Percentiles rank a stretch among this genome's conserved stretches.
These are phyloP conservation scores for Leucoraja erinaceus DNA, from an alignment of 2,113 vertebrate species.

Conservation along the genomic window DNA sequence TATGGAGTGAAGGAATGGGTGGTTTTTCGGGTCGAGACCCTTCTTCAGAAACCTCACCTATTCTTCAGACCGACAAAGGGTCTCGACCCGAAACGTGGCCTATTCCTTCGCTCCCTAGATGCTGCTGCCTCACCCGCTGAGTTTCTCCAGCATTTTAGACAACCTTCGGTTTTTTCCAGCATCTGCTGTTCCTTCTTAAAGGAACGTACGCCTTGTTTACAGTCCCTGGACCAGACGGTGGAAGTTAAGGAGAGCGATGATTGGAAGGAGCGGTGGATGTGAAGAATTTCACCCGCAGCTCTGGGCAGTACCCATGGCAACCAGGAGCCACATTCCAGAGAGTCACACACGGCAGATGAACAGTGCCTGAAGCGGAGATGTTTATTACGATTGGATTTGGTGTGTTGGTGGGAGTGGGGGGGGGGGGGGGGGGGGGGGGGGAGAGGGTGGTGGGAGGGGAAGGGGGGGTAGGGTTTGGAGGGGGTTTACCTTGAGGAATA, in stretches of 20 bases:
- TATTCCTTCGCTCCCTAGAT: no score
- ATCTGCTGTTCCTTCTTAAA: background rate
- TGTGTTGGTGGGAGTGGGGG: background rate
- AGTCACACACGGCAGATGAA: background rate
- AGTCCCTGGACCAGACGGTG: background rate
- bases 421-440: no score
- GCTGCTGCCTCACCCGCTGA: no score
- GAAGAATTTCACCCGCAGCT: background rate
- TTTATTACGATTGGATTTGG: background rate
- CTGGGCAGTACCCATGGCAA: constrained; percentile 10
- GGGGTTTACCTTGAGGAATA: no score
- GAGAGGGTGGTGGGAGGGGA: background rate
- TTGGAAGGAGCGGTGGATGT: background rate
- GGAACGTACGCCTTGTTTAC: background rate
- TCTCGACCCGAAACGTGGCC: no score
- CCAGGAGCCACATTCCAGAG: constrained; percentile 1
- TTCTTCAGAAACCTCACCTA: no score
- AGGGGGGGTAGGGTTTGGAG: no score
- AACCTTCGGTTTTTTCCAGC: no score
- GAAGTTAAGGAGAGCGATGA: background rate
- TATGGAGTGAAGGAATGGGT: no score
- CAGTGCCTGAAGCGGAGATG: background rate
- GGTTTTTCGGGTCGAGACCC: no score
- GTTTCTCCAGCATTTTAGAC: no score
- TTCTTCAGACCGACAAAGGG: no score